Percentiles rank a stretch among this genome's conserved stretches.
Conservation (phyloP, 2,797 vertebrate genomes). For the Syndactyla subalaris region DNA sequence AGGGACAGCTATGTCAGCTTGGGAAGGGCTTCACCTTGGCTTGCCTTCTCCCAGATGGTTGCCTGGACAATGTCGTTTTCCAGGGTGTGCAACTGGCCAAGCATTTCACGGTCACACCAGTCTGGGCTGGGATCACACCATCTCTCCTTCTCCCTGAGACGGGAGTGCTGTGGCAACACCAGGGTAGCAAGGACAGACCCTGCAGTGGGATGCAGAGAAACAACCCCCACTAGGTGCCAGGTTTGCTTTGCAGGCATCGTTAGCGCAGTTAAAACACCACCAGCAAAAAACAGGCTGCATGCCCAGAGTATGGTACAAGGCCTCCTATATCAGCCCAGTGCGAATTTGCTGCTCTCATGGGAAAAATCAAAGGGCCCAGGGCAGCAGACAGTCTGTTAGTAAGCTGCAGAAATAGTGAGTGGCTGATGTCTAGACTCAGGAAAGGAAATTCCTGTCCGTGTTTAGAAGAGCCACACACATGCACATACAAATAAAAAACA, state of each 20-base stretch:
- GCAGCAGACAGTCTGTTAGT: conserved; percentile 36
- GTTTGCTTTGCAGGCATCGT: background rate
- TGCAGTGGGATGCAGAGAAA: background rate
- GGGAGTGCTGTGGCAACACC: background rate
- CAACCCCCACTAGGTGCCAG: background rate
- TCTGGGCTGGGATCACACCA: background rate
- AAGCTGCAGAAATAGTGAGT: conserved; percentile 48
- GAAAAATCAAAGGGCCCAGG: conserved; percentile 33
- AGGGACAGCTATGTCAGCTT: background rate
- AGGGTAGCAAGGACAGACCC: background rate
- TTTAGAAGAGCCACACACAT: conserved; percentile 33
- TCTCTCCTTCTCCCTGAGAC: background rate
- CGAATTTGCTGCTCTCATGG: background rate
- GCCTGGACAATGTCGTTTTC: background rate
- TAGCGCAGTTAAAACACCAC: background rate
- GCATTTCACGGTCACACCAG: background rate
- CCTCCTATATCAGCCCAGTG: background rate
- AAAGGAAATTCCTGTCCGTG: conserved; percentile 56
- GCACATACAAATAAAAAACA: conserved; percentile 59
- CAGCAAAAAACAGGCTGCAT: background rate
- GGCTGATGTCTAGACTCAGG: conserved; percentile 45
- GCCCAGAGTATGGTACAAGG: background rate
- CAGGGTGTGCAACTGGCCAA: background rate
- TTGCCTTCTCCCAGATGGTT: background rate
- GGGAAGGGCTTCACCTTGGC: background rate